Evolutionary conservation across 2,113 vertebrate species (phyloP), one percentile per base, ranked within the genome.

Genomic region (Rutilus rutilus): DNA sequence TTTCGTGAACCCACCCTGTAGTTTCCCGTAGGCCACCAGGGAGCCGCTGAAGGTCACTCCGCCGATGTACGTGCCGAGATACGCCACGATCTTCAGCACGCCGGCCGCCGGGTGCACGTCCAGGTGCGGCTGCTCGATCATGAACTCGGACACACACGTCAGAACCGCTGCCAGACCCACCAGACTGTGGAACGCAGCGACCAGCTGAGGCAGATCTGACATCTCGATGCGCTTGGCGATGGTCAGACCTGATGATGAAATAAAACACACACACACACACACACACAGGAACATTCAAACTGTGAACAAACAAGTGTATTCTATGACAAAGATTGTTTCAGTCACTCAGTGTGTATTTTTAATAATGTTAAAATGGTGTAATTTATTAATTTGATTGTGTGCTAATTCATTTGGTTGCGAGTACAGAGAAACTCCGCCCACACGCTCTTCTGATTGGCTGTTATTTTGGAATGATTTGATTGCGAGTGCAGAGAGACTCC

Each of bases 181-280:
- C 42, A 96, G 94, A 92, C 94, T 94, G 88, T 96, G 95, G 93
- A 97, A 97, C 62, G 93, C 93, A 50, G 95, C 94, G 89, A 96
- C 95, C 36, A 95, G 90, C 92, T 95, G 94, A 17, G 93, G 93
- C 92, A 97, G 90, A 89, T 95, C 95, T 47, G 93, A 91, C 89
- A 95, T 95, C 93, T 96, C 93, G 64, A 93, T 96, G 80, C 93
- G 93, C 92, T 97, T 96, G 88, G 93, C 94, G 87, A 95, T 95
- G 33, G 93, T 96, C 90, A 95, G 90, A 93, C 95, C 95, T 96
- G 87, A 88, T 45, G 78, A n/a, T 50, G 14, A 54, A 11, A 64
- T 2, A 64, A n/a, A 25, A 59, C 78, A 60, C 36, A 83, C 67
- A 74, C 59, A 83, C 67, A 74, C 59, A 62, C 6, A 75, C 36